phyloP scores from a whole-genome alignment of 2,888 invertebrate genomes.

The Muschampia plurimacula region DNA sequence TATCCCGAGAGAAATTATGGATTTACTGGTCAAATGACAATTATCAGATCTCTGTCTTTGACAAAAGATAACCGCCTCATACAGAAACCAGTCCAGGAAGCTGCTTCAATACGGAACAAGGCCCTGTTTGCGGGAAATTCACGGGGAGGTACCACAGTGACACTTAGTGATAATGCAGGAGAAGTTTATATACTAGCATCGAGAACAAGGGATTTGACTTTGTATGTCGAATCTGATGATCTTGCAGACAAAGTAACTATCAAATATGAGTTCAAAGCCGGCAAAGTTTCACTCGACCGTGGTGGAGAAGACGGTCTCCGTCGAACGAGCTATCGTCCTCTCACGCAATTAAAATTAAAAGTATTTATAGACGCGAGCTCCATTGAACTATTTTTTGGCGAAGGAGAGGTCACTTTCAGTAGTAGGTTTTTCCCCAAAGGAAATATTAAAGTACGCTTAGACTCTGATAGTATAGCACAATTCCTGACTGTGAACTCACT shows the following conservation, averaged over 20 bases:
- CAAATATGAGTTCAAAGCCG: constrained; percentile 53
- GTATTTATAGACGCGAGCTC: constrained; percentile 69
- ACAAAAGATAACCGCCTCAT: constrained; percentile 53
- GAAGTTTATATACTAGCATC: constrained; percentile 58
- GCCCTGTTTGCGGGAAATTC: constrained; percentile 52
- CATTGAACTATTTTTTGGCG: constrained; percentile 63
- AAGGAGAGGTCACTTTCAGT: constrained; percentile 67
- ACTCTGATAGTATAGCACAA: constrained; percentile 42
- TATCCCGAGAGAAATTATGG: constrained; percentile 71
- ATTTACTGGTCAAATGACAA: constrained; percentile 72
- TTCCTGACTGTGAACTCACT: constrained; percentile 51
- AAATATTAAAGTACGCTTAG: constrained; percentile 51
- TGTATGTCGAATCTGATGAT: constrained; percentile 57
- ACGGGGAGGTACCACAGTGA: constrained; percentile 44
- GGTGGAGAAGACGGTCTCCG: constrained; percentile 67
- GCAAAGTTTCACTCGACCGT: constrained; percentile 62
- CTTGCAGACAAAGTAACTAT: constrained; percentile 53
- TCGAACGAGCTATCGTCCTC: constrained; percentile 63
- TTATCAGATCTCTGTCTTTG: constrained; percentile 65
- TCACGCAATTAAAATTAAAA: constrained; percentile 49
- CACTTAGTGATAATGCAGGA: constrained; percentile 58
- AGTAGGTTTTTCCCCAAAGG: constrained; percentile 65
- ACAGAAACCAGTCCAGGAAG: constrained; percentile 63
- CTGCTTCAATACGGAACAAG: constrained; percentile 48
- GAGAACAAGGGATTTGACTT: constrained; percentile 49